Evolutionary conservation across 2,797 vertebrate species (phyloP), one percentile per base, ranked within the genome.

Genomic region (Falco berigora): DNA sequence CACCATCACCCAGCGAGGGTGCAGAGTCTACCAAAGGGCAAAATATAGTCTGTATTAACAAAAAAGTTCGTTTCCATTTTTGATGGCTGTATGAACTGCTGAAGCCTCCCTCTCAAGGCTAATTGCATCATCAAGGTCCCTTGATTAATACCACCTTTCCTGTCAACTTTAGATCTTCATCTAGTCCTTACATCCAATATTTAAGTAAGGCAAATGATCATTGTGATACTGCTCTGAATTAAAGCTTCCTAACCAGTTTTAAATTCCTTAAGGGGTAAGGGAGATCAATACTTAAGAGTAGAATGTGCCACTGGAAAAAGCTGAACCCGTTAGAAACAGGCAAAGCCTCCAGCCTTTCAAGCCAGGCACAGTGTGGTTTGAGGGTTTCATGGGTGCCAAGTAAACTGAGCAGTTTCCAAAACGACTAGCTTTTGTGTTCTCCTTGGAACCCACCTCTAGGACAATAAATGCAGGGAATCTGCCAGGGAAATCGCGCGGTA

Each of bases 101-200:
- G n/a, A 61, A 86, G 71, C 56, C 89, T 81, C 79, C 79, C 78
- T 88, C 86, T 96, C 63, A 88, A 96, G 92, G 86, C 92, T 94
- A 96, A 96, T 83, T 93, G 96, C 87, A 92, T 96, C 96, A 97
- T 83, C 96, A 95, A 96, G 87, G 97, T 94, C 94, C 96, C 93
- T 83, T 69, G 94, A 95, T 96, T 97, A 96, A 97, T 77, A 77
- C 90, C 16, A 86, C 80, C 91, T 87, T 91, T 90, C 59, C 88
- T 93, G 95, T 95, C 97, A 94, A 94, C 96, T 96, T 96, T 62
- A 86, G 90, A 93, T 88, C 94, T 86, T 50, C 75, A 91, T 68
- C 73, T 62, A 84, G 62, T 78, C 62, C 49, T 88, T 68, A 89
- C 55, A 93, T 49, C 88, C 75, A 66, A 16, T 62, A 75, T 78